phyloP scores from a whole-genome alignment of 2,113 vertebrate genomes.

The Castor canadensis region DNA sequence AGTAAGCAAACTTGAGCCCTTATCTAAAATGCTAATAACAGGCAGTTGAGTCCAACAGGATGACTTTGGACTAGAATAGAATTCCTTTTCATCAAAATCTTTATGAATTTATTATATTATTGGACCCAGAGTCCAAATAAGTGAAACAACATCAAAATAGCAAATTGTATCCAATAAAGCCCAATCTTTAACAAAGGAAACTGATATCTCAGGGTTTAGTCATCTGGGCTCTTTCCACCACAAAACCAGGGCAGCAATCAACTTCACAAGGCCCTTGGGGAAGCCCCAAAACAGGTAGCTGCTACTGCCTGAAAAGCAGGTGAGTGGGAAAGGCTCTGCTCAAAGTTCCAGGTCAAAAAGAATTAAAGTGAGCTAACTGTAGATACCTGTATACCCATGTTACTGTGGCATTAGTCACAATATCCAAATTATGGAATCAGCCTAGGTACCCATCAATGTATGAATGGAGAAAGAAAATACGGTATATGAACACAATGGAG shows the following conservation, averaged over 20 bases:
- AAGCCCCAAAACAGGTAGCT: neutral
- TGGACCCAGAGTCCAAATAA: neutral
- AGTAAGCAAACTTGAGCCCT: neutral
- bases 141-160: neutral
- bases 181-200: neutral
- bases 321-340: neutral
- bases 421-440: no score
- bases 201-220: neutral
- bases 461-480: no score
- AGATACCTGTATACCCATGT: no score
- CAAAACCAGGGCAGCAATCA: neutral
- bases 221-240: neutral
- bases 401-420: no score
- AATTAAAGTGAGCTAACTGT: no score
- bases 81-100: conserved; percentile 38
- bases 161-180: conserved; percentile 25
- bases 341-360: neutral
- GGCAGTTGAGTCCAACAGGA: neutral
- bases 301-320: neutral
- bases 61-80: conserved; percentile 36
- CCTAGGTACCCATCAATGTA: no score
- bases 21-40: neutral
- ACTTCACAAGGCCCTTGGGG: neutral
- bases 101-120: conserved; percentile 16
- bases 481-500: no score